Conservation (phyloP, 1,140 invertebrate species). For the Proales similis region DNA sequence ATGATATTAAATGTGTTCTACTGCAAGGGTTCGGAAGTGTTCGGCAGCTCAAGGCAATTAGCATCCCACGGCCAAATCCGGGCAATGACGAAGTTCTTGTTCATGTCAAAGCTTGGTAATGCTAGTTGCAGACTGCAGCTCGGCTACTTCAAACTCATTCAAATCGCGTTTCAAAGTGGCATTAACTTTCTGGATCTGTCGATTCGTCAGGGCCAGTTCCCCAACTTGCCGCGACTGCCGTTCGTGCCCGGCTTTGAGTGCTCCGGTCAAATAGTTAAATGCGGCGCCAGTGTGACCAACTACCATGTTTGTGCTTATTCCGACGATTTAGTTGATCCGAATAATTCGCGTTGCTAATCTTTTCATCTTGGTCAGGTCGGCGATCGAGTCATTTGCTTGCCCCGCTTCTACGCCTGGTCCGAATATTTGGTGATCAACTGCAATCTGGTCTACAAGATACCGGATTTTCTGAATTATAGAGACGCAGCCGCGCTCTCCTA, state of each 20-base stretch:
- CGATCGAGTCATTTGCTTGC: conserved; percentile 73
- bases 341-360: neutral
- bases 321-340: no score
- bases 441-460: conserved; percentile 70
- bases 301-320: conserved; percentile 64
- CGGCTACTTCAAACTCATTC: neutral
- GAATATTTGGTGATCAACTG: conserved; percentile 70
- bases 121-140: neutral
- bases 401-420: conserved; percentile 74
- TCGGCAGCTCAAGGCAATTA: conserved; percentile 71
- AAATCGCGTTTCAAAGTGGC: conserved; percentile 48
- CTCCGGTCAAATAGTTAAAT: conserved; percentile 70
- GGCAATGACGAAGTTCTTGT: conserved; percentile 72
- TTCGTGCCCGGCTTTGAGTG: conserved; percentile 80
- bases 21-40: conserved; percentile 73
- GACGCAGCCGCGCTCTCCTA: conserved; percentile 74
- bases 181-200: conserved; percentile 65
- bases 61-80: conserved; percentile 66
- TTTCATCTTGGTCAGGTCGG: conserved; percentile 55
- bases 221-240: conserved; percentile 73
- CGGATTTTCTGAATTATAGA: conserved; percentile 65
- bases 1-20: conserved; percentile 61
- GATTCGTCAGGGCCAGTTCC: conserved; percentile 72
- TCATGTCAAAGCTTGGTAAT: conserved; percentile 68
- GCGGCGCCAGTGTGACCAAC: conserved; percentile 71